Evolutionary conservation across 2,888 invertebrate genomes (phyloP).

Genomic region (Galeruca laticollis): DNA sequence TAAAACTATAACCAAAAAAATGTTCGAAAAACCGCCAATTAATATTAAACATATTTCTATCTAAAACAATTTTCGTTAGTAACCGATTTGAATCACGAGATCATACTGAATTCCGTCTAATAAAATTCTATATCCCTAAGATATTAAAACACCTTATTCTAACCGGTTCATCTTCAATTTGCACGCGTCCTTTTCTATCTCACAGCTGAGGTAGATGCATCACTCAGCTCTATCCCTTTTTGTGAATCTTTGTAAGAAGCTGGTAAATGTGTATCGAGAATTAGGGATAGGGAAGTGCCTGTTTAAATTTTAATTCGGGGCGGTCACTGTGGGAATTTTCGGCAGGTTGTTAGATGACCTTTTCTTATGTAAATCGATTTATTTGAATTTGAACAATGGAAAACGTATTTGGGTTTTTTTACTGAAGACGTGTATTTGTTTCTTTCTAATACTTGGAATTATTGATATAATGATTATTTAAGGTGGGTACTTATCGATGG

Average conservation of each 20-base stretch:
- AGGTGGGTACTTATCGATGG: too few species aligned
- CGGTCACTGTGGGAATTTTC: constrained; percentile 61
- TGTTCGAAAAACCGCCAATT: neutral
- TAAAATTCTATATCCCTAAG: constrained; percentile 49
- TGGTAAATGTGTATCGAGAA: constrained; percentile 40
- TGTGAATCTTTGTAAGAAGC: constrained; percentile 44
- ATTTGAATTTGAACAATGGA: constrained; percentile 51
- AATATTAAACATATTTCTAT: neutral
- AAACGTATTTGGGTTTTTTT: constrained; percentile 50
- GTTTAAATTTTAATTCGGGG: constrained; percentile 51
- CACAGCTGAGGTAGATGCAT: constrained; percentile 51
- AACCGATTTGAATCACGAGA: constrained; percentile 41
- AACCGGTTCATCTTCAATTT: constrained; percentile 61
- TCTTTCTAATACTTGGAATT: neutral
- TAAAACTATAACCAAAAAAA: neutral
- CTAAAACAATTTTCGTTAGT: constrained; percentile 21
- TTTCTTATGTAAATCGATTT: constrained; percentile 60
- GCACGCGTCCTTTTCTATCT: constrained; percentile 53
- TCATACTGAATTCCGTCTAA: constrained; percentile 57
- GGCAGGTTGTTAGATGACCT: constrained; percentile 63
- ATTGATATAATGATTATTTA: neutral
- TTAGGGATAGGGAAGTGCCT: constrained; percentile 57
- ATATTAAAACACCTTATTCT: constrained; percentile 58
- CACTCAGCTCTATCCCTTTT: constrained; percentile 50
- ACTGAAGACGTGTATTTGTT: constrained; percentile 15